Base-by-base conservation (phyloP, 2,888 invertebrate genomes). In the Macrosoma leucophasiata region DNA sequence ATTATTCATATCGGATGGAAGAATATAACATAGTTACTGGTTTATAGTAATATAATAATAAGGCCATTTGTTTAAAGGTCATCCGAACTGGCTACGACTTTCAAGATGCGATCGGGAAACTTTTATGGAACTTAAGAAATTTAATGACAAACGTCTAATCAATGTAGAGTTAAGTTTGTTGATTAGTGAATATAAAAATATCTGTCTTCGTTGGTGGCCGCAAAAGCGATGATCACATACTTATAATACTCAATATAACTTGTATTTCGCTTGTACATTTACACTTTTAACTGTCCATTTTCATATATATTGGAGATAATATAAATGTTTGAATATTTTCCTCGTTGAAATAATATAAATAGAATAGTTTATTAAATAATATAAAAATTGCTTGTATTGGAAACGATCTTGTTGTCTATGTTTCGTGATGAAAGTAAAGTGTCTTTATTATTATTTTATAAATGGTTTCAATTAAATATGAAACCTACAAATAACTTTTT, bases 21-120 rank as follows among this genome's bases (percentile, higher is more conserved):
- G 48, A 52, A 50, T 50, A 54, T 33, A 46, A 45, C 47, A 34
- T 57, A 53, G 56, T 61, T 54, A 55, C 59, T 58, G 51, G 54
- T 55, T 55, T 51, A 46, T 66, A 62, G 62, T 66, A 58, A 62
- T 65, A 59, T 62, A 43, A 39, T 66, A 67, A 69, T 70, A 67
- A 68, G 67, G 65, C 58, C 56, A 69, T 74, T 74, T 71, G 62
- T 68, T 62, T 68, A 75, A 77, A 77, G 72, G 78, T 77, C 73
- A 75, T 50, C 43, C 43, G 47, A 68, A 73, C 73, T 64, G 67
- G 74, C 61, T 68, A 41, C 50, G 52, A 58, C 63, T 67, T 69
- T 67, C 57, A 56, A 72, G 64, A 67, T 58, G 62, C 49, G 54
- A 50, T 58, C 56, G 36, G 53, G 55, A 53, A 45, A 52, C 48